Conservation (phyloP, 2,113 vertebrate genomes). For the Tringa solitaria region DNA sequence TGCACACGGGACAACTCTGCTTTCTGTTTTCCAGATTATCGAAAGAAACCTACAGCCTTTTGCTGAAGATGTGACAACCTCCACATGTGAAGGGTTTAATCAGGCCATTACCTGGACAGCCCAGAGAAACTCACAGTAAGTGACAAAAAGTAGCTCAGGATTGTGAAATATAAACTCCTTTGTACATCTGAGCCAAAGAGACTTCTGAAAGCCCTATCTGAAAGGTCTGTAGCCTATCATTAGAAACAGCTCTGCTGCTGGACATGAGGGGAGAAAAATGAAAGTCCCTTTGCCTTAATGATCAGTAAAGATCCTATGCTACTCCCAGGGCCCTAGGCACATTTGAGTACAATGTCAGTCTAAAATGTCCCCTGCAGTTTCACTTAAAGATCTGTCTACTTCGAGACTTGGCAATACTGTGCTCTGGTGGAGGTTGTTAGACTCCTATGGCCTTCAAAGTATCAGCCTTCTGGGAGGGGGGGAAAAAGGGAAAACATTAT, state of each 20-base stretch:
- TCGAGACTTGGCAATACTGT: not conserved
- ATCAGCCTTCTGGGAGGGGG: not conserved
- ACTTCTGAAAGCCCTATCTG: not conserved
- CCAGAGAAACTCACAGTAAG: not conserved
- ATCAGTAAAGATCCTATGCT: not conserved
- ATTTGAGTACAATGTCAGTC: not conserved
- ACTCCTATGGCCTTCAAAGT: not conserved
- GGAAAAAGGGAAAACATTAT: not conserved
- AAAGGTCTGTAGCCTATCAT: not conserved
- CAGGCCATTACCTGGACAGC: not conserved
- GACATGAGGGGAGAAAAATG: not conserved
- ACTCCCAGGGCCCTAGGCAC: not conserved
- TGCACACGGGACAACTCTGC: not conserved
- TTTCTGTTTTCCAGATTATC: not conserved
- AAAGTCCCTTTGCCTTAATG: not conserved
- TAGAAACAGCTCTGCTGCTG: not conserved
- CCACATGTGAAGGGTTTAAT: not conserved
- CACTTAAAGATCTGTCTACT: not conserved
- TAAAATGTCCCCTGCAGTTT: not conserved
- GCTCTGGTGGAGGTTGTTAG: not conserved
- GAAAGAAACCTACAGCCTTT: not conserved
- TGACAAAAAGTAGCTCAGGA: not conserved
- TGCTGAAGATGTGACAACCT: not conserved
- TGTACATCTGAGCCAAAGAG: not conserved
- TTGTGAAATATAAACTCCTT: not conserved